These are phyloP conservation scores for Synergus itoensis DNA, from an alignment of 2,888 invertebrate species.

Conservation along the genomic window DNA sequence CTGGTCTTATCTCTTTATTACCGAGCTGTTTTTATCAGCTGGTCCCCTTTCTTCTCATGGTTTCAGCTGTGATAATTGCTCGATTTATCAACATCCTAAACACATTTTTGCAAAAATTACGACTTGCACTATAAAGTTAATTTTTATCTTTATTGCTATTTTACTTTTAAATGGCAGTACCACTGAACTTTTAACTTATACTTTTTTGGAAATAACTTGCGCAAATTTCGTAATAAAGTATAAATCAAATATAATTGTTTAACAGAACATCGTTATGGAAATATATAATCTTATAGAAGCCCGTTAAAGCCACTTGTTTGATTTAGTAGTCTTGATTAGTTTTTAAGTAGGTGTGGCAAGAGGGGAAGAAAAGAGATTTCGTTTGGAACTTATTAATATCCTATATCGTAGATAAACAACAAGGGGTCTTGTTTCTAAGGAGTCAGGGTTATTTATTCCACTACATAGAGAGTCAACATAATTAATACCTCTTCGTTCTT, in stretches of 20 bases:
- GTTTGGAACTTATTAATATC: neutral
- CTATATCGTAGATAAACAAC: neutral
- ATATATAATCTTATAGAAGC: neutral
- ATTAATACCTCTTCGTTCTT: conserved; percentile 60
- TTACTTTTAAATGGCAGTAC: too few relatives aligned
- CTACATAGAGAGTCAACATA: conserved; percentile 29
- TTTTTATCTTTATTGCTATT: too few relatives aligned
- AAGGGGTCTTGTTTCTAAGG: neutral
- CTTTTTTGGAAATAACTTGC: too few relatives aligned
- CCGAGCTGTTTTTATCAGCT: conserved; percentile 55
- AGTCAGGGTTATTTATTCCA: conserved; percentile 21
- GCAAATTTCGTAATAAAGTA: neutral
- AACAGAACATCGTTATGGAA: neutral
- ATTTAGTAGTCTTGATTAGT: neutral
- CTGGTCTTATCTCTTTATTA: conserved; percentile 53
- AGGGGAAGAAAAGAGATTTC: conserved; percentile 10
- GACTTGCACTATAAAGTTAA: neutral
- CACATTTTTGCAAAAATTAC: conserved; percentile 32
- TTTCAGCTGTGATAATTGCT: conserved; percentile 58
- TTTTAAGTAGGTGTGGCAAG: neutral
- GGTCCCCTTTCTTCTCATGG: conserved; percentile 29
- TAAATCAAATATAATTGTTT: neutral
- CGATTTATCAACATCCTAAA: conserved; percentile 58
- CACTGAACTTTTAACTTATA: too few relatives aligned
- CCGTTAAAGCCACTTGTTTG: conserved; percentile 45